phyloP scores from a whole-genome alignment of 37 sponge, comb jelly and placozoan genomes.

The Geodia barretti region DNA sequence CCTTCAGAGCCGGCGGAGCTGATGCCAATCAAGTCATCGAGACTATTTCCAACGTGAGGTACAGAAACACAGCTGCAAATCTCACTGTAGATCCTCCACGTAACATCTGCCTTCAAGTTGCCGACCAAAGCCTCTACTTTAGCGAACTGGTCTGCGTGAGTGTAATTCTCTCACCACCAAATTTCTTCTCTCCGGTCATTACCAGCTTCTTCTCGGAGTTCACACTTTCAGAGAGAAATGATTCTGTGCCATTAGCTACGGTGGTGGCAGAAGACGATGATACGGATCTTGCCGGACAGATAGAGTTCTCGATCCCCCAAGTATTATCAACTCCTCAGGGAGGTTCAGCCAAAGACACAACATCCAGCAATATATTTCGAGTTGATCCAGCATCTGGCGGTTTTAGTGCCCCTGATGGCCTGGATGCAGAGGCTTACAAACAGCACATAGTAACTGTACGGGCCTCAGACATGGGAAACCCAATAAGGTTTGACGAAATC shows the following conservation, averaged over 20 bases:
- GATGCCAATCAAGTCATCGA: slow-evolving; percentile 10
- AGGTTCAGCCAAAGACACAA: background rate
- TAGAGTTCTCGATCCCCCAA: slow-evolving; percentile 39
- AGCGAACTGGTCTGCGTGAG: slow-evolving; percentile 62
- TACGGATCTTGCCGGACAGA: slow-evolving; percentile 34
- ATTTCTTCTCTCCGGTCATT: slow-evolving; percentile 54
- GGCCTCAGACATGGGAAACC: slow-evolving; percentile 70
- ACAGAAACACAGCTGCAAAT: slow-evolving; percentile 58
- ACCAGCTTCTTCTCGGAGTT: background rate
- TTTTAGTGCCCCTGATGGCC: slow-evolving; percentile 44
- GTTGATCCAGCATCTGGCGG: slow-evolving; percentile 48
- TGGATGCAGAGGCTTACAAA: slow-evolving; percentile 56
- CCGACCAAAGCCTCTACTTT: slow-evolving; percentile 30
- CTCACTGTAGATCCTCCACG: slow-evolving; percentile 40
- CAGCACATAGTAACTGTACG: slow-evolving; percentile 31
- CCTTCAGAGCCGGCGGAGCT: slow-evolving; percentile 39
- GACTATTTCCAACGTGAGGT: slow-evolving; percentile 46
- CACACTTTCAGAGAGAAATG: slow-evolving; percentile 22
- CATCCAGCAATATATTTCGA: background rate
- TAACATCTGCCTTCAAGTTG: slow-evolving; percentile 49
- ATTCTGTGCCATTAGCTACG: slow-evolving; percentile 4
- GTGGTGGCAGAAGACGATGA: slow-evolving; percentile 62
- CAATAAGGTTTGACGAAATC: slow-evolving; percentile 8
- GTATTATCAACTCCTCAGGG: slow-evolving; percentile 20
- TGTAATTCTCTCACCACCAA: slow-evolving; percentile 62